These are phyloP conservation scores for Dendropsophus ebraccatus DNA, from an alignment of 2,113 vertebrate species.

Conservation along the genomic window DNA sequence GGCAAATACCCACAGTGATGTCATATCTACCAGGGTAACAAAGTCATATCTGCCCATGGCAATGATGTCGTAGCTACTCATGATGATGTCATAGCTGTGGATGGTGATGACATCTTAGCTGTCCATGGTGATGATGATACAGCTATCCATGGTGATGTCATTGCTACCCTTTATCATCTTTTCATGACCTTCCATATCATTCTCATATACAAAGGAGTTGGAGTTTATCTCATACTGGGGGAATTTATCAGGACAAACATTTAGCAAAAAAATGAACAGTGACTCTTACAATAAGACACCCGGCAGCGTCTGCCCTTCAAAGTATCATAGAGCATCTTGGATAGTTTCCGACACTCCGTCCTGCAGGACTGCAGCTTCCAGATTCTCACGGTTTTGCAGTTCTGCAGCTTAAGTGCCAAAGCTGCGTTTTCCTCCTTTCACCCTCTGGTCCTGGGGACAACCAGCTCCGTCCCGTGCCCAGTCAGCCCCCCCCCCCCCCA, in stretches of 20 bases:
- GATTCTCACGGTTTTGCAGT: not conserved
- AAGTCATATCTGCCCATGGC: not conserved
- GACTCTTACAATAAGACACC: not conserved
- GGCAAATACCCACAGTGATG: not conserved
- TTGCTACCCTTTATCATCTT: not conserved
- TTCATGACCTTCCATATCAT: constrained; percentile 2
- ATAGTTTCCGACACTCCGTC: not conserved
- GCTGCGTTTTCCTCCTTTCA: not conserved
- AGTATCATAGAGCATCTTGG: not conserved
- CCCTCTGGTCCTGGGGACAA: not conserved
- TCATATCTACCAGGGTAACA: not conserved
- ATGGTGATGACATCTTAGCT: not conserved
- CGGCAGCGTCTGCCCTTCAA: not conserved
- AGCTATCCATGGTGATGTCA: not conserved
- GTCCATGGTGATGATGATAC: not conserved
- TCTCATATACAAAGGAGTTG: constrained; percentile 21
- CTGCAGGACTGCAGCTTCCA: not conserved
- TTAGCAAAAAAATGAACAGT: not conserved
- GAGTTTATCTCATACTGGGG: not conserved
- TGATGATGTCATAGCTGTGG: not conserved
- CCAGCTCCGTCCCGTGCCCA: too few relatives aligned
- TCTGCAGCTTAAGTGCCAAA: constrained; percentile 19
- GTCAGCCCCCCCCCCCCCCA: too few relatives aligned
- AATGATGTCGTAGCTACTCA: not conserved
- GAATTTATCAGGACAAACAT: not conserved